Conservation (phyloP, 2,113 vertebrate genomes). For the Coptodon bakossiorum region DNA sequence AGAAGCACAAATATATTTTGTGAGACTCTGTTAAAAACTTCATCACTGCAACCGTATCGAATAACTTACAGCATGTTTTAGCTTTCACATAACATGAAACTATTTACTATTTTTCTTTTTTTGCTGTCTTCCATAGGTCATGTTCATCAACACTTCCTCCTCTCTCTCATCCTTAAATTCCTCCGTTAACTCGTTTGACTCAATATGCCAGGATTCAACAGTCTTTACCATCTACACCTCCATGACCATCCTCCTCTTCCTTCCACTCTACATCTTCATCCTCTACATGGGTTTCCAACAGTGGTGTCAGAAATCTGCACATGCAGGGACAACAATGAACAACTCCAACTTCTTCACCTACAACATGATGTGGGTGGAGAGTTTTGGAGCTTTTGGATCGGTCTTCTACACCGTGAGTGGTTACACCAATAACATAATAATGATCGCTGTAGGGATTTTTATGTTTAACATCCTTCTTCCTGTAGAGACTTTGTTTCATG, state of each 20-base stretch:
- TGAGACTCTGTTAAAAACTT: not conserved
- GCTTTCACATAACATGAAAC: not conserved
- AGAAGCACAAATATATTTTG: not conserved
- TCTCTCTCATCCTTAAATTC: not conserved
- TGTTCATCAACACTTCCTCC: not conserved
- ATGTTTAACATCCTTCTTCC: fast-evolving
- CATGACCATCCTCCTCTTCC: not conserved
- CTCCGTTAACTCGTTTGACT: not conserved
- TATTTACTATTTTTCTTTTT: not conserved
- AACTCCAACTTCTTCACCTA: conserved; percentile 13
- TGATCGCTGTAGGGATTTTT: fast-evolving
- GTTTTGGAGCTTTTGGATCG: fast-evolving
- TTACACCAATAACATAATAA: fast-evolving
- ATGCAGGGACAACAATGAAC: not conserved
- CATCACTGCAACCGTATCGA: not conserved
- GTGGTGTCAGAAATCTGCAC: not conserved
- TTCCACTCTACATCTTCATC: not conserved
- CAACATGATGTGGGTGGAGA: not conserved
- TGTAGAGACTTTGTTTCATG: not conserved
- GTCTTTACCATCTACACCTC: fast-evolving
- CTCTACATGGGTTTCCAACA: not conserved
- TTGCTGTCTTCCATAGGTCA: not conserved
- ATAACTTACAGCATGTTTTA: not conserved
- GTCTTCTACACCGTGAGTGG: fast-evolving
- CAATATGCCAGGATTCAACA: fast-evolving